These are phyloP conservation scores for Alosa sapidissima DNA, from an alignment of 2,797 vertebrate genomes.

Conservation along the genomic window DNA sequence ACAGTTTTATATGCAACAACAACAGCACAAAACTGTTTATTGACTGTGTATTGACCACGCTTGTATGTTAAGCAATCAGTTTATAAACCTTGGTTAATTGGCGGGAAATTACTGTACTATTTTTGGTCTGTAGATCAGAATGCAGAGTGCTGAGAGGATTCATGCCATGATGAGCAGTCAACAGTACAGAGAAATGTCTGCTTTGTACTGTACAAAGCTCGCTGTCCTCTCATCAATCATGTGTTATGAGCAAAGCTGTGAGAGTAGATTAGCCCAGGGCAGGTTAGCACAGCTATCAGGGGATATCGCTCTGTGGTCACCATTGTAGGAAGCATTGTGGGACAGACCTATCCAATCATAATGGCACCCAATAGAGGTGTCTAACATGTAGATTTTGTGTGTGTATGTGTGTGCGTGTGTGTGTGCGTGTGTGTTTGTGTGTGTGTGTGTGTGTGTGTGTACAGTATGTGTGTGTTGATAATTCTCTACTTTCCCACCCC, in stretches of 20 bases:
- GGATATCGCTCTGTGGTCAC: neutral
- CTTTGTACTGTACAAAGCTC: neutral
- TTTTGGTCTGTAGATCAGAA: neutral
- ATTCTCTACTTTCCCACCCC: constrained; percentile 45
- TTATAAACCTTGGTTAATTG: too few species aligned
- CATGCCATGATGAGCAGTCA: neutral
- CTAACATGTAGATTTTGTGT: neutral
- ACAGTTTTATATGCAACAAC: too few species aligned
- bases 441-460: neutral
- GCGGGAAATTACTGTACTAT: too few species aligned
- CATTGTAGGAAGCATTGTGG: neutral
- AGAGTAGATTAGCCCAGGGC: neutral
- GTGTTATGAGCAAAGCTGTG: neutral
- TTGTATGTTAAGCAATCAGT: too few species aligned
- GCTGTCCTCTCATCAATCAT: neutral
- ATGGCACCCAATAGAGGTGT: neutral
- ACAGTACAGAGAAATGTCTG: neutral
- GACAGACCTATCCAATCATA: neutral
- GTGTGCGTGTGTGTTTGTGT: constrained; percentile 20
- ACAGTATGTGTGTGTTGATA: neutral
- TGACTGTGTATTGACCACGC: too few species aligned
- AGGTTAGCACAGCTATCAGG: neutral
- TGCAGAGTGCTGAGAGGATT: neutral
- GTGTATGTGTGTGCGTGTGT: neutral
- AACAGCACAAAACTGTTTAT: too few species aligned